phyloP scores from a whole-genome alignment of 2,113 vertebrate species.

The Diglossa brunneiventris region DNA sequence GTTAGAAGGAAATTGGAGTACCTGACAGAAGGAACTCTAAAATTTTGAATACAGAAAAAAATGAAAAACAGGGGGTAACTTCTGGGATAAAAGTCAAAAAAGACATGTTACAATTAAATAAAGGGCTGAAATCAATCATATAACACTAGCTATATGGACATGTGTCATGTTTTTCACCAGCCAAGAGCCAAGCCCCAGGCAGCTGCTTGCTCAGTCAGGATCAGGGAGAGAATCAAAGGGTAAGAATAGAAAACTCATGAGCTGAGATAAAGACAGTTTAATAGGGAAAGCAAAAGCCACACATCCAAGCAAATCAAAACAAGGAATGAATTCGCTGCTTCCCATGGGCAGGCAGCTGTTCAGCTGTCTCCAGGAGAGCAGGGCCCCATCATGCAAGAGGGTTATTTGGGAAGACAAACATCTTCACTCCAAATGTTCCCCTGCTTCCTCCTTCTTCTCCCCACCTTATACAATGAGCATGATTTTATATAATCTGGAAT shows the following conservation, averaged over 20 bases:
- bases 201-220: neutral
- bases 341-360: neutral
- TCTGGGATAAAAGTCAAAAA: neutral
- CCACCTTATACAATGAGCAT: neutral
- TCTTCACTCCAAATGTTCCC: neutral
- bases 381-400: fast-evolving
- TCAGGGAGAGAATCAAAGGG: neutral
- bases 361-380: neutral
- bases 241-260: neutral
- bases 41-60: neutral
- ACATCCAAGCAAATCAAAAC: neutral
- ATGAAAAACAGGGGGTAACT: neutral
- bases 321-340: neutral
- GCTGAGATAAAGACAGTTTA: neutral
- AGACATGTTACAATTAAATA: neutral
- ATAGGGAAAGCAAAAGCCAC: neutral
- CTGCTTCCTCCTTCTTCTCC: neutral
- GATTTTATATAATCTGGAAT: neutral
- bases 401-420: neutral
- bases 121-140: neutral
- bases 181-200: neutral
- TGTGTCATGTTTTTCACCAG: neutral
- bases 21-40: neutral
- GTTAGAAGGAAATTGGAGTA: neutral
- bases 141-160: neutral